phyloP scores from a whole-genome alignment of 2,888 invertebrate species.

The Hirtodrosophila cameraria region DNA sequence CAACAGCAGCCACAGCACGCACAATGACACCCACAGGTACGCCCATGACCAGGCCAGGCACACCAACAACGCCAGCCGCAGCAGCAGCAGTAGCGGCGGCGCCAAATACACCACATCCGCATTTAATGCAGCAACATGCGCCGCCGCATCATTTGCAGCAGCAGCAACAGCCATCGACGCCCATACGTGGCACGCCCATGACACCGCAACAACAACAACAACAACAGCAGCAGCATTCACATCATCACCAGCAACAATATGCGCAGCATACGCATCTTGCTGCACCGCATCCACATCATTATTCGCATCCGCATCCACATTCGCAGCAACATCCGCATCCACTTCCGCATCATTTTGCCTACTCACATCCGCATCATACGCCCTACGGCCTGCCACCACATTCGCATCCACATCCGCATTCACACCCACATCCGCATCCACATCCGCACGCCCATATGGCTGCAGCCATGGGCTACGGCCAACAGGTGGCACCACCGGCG shows the following conservation, averaged over 20 bases:
- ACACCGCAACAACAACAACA: constrained; percentile 41
- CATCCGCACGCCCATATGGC: constrained; percentile 68
- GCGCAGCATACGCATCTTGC: constrained; percentile 33
- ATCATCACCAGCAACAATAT: constrained; percentile 42
- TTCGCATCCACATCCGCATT: constrained; percentile 41
- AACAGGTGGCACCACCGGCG: constrained; percentile 58
- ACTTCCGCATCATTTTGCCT: constrained; percentile 31
- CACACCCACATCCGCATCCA: constrained; percentile 44
- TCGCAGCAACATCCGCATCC: constrained; percentile 45
- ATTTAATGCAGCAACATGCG: constrained; percentile 46
- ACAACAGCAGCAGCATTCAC: constrained; percentile 48
- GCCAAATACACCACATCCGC: constrained; percentile 47
- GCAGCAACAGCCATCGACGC: constrained; percentile 52
- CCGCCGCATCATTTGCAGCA: constrained; percentile 51
- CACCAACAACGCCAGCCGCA: constrained; percentile 55
- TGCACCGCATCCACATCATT: constrained; percentile 46
- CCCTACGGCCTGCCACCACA: constrained; percentile 45
- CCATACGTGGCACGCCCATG: constrained; percentile 52
- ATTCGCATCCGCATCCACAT: constrained; percentile 52
- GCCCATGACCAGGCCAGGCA: constrained; percentile 48
- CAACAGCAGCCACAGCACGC: constrained; percentile 37
- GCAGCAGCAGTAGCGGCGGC: constrained; percentile 20
- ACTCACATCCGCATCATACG: constrained; percentile 29
- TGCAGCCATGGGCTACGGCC: constrained; percentile 65
- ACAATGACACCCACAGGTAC: constrained; percentile 44